Evolutionary conservation across 2,888 invertebrate species (phyloP), one percentile per base, ranked within the genome.

Genomic region (Papilio protenor): DNA sequence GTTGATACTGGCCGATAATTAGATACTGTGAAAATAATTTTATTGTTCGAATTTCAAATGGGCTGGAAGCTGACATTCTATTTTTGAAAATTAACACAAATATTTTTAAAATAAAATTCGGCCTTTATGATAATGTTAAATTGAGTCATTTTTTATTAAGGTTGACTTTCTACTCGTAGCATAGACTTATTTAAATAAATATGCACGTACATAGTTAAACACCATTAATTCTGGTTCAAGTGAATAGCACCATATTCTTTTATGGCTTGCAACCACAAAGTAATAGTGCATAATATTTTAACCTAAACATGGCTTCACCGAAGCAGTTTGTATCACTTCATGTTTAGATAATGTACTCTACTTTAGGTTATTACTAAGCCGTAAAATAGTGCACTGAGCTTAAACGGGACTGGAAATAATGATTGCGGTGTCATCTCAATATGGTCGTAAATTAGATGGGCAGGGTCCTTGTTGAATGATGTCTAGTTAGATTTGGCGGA

Each of bases 281-380:
- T 77, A 33, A 5, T 33, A 73, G 61, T 23, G n/a, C 47, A 47
- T 71, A 70, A 76, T 61, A 71, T 72, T 47, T 49, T 61, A 27
- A 59, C 72, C 33, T 49, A 12, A 33, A 33, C 76, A 57, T 23
- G 70, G 47, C 47, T 45, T 49, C 59, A 71, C n/a, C 33, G 14
- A 71, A 76, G 33, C 59, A 47, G 33, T 61, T 76, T 70, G 23
- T 55, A 75, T 69, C 16, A 75, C 33, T 75, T 75, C 21, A 57
- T 75, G 71, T 76, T 76, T 61, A 59, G 71, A 76, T 76, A 71
- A 61, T 71, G n/a, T 21, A 71, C 10, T 76, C 27, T 71, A 76
- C 55, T 55, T 72, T 72, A 55, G 52, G n/a, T 33, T 59, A 59
- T 71, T 71, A 52, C 23, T 59, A 59, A 71, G 59, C 27, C 45